Evolutionary conservation across 2,888 invertebrate genomes (phyloP).

Genomic region (Epinotia bilunana): DNA sequence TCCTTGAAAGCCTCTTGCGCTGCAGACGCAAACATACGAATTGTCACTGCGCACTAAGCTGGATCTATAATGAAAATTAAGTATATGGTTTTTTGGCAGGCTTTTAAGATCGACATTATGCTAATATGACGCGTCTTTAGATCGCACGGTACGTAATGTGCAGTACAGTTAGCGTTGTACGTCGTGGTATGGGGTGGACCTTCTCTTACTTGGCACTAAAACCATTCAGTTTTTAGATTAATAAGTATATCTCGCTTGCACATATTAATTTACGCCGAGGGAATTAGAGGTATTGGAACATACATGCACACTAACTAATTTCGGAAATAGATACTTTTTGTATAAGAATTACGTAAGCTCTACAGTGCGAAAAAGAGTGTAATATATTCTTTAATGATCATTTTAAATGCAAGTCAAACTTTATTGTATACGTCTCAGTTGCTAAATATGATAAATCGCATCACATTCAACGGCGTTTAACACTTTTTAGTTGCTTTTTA

Average conservation of each 20-base stretch:
- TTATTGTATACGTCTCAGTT: background rate
- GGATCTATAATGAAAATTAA: background rate
- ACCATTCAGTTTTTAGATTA: background rate
- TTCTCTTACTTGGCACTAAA: background rate
- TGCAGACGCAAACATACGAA: constrained; percentile 42
- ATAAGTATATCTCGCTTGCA: background rate
- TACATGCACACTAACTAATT: background rate
- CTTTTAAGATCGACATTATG: background rate
- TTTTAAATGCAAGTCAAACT: background rate
- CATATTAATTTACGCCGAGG: background rate
- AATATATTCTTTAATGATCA: background rate
- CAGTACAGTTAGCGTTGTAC: no score
- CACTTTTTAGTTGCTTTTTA: constrained; percentile 44
- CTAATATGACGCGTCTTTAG: background rate
- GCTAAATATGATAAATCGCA: background rate
- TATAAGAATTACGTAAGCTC: background rate
- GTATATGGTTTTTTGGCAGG: background rate
- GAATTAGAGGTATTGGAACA: background rate
- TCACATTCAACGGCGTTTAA: constrained; percentile 53
- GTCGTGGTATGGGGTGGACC: background rate
- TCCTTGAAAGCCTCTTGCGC: constrained; percentile 48
- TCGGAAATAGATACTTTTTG: background rate
- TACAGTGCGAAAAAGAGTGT: background rate
- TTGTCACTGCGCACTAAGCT: constrained; percentile 28
- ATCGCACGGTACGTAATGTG: background rate